Conservation (phyloP, 2,888 invertebrate genomes). For the Dexiosoma caninum region DNA sequence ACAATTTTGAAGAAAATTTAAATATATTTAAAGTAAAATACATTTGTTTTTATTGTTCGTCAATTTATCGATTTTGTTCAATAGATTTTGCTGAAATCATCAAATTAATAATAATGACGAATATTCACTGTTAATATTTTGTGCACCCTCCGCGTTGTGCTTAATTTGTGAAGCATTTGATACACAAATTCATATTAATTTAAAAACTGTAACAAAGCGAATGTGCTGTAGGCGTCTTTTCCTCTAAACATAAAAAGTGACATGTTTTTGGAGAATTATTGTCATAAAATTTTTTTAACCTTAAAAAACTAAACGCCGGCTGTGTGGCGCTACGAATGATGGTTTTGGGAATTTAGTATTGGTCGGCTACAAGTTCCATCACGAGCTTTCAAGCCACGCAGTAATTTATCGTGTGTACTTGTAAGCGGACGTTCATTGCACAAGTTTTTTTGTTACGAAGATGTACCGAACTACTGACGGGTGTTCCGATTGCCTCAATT, state of each 20-base stretch:
- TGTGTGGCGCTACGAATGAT: too few relatives aligned
- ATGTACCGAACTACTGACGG: too few relatives aligned
- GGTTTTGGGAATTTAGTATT: too few relatives aligned
- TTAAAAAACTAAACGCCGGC: too few relatives aligned
- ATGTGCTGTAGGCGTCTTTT: conserved; percentile 34
- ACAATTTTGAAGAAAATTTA: not conserved
- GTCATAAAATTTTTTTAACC: not conserved
- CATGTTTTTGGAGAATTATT: not conserved
- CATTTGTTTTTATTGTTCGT: not conserved
- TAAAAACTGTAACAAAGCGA: not conserved
- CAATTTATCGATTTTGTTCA: not conserved
- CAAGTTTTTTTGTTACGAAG: too few relatives aligned
- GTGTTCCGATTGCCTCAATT: too few relatives aligned
- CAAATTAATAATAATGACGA: conserved; percentile 13
- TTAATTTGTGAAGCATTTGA: conserved; percentile 5
- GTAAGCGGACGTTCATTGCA: too few relatives aligned
- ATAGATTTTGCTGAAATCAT: conserved; percentile 23
- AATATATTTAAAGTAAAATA: not conserved
- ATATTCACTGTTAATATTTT: conserved; percentile 28
- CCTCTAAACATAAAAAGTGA: conserved; percentile 11
- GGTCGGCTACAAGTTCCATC: too few relatives aligned
- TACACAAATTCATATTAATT: conserved; percentile 2
- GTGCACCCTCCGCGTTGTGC: conserved; percentile 1
- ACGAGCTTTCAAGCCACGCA: too few relatives aligned
- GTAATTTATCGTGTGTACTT: too few relatives aligned